These are phyloP conservation scores for Eustalomyia histrio DNA, from an alignment of 2,888 invertebrate species.

Conservation along the genomic window DNA sequence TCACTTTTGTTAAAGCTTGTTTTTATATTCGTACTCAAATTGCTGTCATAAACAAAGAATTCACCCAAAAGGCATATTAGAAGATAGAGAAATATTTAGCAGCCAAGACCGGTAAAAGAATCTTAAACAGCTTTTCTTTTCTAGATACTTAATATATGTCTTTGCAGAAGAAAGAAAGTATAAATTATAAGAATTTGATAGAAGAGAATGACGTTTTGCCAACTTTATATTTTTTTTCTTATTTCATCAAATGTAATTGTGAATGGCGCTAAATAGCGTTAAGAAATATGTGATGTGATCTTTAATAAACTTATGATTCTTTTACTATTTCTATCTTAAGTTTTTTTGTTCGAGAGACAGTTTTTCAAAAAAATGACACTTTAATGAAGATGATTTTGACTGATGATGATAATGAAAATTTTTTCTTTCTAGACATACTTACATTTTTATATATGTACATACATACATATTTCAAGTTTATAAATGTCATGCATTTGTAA, in stretches of 20 bases:
- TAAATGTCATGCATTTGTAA: conserved; percentile 29
- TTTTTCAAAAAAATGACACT: conserved; percentile 29
- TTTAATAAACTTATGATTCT: conserved; percentile 5
- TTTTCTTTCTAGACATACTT: not conserved
- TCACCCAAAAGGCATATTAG: conserved; percentile 23
- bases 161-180: conserved; percentile 14
- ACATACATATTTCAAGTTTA: not conserved
- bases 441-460: too few species aligned
- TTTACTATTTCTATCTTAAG: not conserved
- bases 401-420: conserved; percentile 10
- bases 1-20: conserved; percentile 37
- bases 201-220: not conserved
- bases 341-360: not conserved
- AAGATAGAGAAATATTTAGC: too few species aligned
- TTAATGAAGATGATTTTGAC: conserved; percentile 40
- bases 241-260: conserved; percentile 18
- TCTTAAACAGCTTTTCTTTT: conserved; percentile 30
- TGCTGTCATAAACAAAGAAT: conserved; percentile 43
- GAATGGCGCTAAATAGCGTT: conserved; percentile 45
- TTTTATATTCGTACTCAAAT: conserved; percentile 35
- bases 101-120: not conserved
- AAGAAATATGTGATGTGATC: conserved; percentile 31
- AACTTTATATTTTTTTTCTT: not conserved
- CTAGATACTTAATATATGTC: not conserved
- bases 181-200: conserved; percentile 26